Base-by-base conservation (phyloP, 2,888 invertebrate genomes). In the Acanthosepion esculentum region DNA sequence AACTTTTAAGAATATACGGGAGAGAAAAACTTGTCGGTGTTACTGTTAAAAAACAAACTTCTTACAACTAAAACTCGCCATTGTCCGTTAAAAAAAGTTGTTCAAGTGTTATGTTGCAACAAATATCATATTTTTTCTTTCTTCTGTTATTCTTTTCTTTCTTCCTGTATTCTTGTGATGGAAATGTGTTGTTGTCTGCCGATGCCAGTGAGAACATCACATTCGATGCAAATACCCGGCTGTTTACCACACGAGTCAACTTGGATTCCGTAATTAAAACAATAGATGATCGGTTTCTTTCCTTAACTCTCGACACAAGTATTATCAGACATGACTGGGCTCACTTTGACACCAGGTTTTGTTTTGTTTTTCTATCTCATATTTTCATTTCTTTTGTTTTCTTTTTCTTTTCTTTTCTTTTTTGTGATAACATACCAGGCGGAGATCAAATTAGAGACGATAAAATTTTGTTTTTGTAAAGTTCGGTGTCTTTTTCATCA, bases 261-360 rank as follows among this genome's bases (percentile, higher is more conserved):
- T 55, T 94, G 15, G 41, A 64, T 23, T 26, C 26, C 29, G 6
- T 48, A 0, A 33, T 94, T 23, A 53, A 64, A 18, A 64, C 41
- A 41, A 53, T 41, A 15, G 48, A 55, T 33, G 94, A 94, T 41
- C 55, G 94, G 18, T 94, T 94, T 18, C 94, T 94, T 29, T 94
- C 94, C 5, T 64, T 94, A 29, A 64, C 94, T 5, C 59, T 94
- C 0, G 94, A 94, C 59, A 33, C 94, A 7, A 59, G 94, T 48
- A n/a, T 94, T 23, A 29, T 94, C 53, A 20, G 94, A 15, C 53
- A 55, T 10, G n/a, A 94, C 33, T 94, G 94, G 94, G 94, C 55
- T 15, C 94, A 94, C 33, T 94, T 94, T 26, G 64, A 94, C 33
- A 64, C 64, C 41, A 94, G 94, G 94, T 94, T 33, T 41, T 23